These are phyloP conservation scores for Sphyrna mokarran DNA, from an alignment of 2,113 vertebrate species.

Conservation along the genomic window DNA sequence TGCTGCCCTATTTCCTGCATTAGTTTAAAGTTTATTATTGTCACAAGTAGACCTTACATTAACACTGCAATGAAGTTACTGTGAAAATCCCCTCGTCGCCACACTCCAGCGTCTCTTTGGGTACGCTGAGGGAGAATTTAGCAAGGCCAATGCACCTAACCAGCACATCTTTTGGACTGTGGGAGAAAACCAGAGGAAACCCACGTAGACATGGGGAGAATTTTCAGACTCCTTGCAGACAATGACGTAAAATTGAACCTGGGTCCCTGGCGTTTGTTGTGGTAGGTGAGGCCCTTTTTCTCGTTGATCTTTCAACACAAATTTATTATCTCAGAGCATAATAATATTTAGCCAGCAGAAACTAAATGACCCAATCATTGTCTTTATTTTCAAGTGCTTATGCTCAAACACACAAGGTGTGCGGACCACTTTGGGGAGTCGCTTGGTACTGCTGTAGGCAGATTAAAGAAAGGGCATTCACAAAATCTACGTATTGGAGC, in stretches of 20 bases:
- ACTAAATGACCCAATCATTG: neutral
- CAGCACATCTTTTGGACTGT: no score
- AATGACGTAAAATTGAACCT: no score
- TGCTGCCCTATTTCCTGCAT: neutral
- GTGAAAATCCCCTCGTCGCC: no score
- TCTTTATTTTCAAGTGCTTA: neutral
- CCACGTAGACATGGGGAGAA: no score
- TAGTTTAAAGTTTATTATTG: neutral
- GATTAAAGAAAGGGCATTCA: no score
- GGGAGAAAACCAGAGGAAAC: no score
- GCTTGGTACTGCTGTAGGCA: neutral
- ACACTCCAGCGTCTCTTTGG: no score
- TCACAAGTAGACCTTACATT: no score
- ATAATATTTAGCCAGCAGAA: neutral
- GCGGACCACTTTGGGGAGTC: neutral
- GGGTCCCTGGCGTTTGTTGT: neutral
- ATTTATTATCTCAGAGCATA: neutral
- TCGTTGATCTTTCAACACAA: neutral
- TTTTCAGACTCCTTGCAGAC: no score
- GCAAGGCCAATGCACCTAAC: no score
- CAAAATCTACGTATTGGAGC: neutral
- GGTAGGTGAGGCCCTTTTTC: neutral
- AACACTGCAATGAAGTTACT: no score
- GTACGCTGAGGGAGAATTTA: no score
- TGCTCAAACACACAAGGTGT: neutral